Percentiles rank a stretch among this genome's conserved stretches.
Conservation (phyloP, 2,113 vertebrate genomes). For the Cisticola juncidis region DNA sequence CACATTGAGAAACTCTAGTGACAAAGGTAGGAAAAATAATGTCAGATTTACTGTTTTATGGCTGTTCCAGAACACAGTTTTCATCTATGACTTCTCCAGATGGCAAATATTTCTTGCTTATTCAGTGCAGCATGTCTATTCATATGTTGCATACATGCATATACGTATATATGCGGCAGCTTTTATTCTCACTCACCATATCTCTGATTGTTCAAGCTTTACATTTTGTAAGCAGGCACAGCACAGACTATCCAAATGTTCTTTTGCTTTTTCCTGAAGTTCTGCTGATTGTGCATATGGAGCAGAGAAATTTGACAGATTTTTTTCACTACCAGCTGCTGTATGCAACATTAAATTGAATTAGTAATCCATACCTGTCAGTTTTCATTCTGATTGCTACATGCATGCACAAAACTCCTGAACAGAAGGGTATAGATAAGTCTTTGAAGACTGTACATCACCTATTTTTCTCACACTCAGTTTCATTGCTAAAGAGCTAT, state of each 20-base stretch:
- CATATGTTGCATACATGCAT: background rate
- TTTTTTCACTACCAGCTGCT: background rate
- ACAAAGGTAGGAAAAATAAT: slow-evolving; percentile 24
- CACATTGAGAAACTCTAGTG: background rate
- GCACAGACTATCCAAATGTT: background rate
- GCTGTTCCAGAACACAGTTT: background rate
- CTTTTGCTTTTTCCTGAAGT: background rate
- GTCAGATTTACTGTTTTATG: slow-evolving; percentile 19
- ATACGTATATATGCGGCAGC: background rate
- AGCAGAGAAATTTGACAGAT: background rate
- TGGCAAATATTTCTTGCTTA: background rate
- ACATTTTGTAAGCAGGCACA: background rate
- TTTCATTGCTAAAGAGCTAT: background rate
- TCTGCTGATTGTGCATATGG: background rate
- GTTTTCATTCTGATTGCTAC: background rate
- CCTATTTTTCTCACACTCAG: background rate
- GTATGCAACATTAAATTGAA: background rate
- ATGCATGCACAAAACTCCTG: background rate
- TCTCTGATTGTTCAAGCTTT: background rate
- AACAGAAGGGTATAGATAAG: background rate
- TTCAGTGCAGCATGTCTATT: background rate
- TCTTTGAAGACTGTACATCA: background rate
- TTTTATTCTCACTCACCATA: background rate
- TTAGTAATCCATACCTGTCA: background rate
- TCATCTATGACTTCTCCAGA: slow-evolving; percentile 1